Base-by-base conservation (phyloP, 2,113 vertebrate genomes). In the Telmatochromis sp. region DNA sequence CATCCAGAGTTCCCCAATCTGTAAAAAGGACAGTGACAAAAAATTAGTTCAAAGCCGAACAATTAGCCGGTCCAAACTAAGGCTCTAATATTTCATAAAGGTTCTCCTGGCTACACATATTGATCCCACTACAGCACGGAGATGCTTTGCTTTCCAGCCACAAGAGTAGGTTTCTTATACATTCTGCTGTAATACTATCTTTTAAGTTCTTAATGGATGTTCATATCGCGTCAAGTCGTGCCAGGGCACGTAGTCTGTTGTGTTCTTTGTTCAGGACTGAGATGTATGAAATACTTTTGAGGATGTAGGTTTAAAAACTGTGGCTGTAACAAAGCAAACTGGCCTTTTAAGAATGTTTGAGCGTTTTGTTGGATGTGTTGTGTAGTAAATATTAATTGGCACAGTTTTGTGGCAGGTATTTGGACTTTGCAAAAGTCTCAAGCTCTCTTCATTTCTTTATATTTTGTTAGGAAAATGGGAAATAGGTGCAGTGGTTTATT, bases 151-250 rank as follows among this genome's bases (percentile, higher is more conserved):
- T 80, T 45, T 83, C 7, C 82, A 51, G 65, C 63, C 65, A 37
- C 26, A 35, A 88, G 40, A 80, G 42, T 54, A 81, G 81, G 26
- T 21, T 86, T 21, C 33, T 60, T 31, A 49, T 84, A 57, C 85
- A 81, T 63, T 65, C 53, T n/a, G 10, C 49, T 60, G 31, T 60
- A 78, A 73, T 83, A 28, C 68, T 10, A 70, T 78, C 93, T 63
- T 54, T 9, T 53, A 81, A 82, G 88, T 91, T 89, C 51, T 91
- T 93, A 70, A 92, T 82, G 65, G 26, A 80, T 21, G 80, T 70
- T 90, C 51, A 28, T 35, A 79, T 85, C 33, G 33, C 4, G 4
- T 75, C 70, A 82, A 82, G 78, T 78, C 60, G n/a, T 8, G 68
- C 45, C 35, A 79, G 58, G 7, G 12, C 75, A 78, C 33, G 53